Evolutionary conservation across 2,113 vertebrate genomes (phyloP), one percentile per base, ranked within the genome.

Genomic region (Phocoena phocoena): DNA sequence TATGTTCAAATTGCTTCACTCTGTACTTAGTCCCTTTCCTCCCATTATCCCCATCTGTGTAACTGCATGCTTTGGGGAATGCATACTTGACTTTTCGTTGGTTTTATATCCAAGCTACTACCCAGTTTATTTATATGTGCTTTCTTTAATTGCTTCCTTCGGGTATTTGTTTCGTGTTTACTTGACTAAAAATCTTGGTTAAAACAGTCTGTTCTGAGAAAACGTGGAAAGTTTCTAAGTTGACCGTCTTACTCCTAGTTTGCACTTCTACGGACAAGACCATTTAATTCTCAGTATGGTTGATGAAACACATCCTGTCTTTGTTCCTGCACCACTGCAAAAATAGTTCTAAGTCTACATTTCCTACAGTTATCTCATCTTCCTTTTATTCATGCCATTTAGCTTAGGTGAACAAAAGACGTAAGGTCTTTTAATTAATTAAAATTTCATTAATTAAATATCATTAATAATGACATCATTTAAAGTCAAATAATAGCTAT

Each of bases 21-120:
- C 70, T 20, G 44, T 96, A 85, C 73, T 97, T 92, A 90, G 92
- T 92, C 88, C 95, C 96, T 98, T 89, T 90, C 84, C 88, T 93
- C 92, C 71, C 88, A 97, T 97, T 96, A 96, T 96, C 97, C 92
- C 96, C 97, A 96, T 98, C 97, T 98, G 97, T 97, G 90, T 97
- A 97, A 97, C 88, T 96, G 81, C 80, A 85, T 88, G 77, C 96
- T 93, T 92, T 92, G 53, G 91, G 83, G 70, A 95, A 96, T 84
- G 88, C 63, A 95, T 97, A 92, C 77, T 97, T 97, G 93, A 95
- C 76, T 96, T 95, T 85, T 95, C 17, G 0, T 81, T 96, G 74
- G 68, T 89, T 97, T 97, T 92, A 98, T 97, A 97, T 98, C 83
- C 91, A 92, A 97, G 47, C 93, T 97, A 93, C 41, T 94, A 63